Percentiles rank a stretch among this genome's conserved stretches.
Conservation (phyloP, 2,113 vertebrate genomes). For the Thunnus thynnus region DNA sequence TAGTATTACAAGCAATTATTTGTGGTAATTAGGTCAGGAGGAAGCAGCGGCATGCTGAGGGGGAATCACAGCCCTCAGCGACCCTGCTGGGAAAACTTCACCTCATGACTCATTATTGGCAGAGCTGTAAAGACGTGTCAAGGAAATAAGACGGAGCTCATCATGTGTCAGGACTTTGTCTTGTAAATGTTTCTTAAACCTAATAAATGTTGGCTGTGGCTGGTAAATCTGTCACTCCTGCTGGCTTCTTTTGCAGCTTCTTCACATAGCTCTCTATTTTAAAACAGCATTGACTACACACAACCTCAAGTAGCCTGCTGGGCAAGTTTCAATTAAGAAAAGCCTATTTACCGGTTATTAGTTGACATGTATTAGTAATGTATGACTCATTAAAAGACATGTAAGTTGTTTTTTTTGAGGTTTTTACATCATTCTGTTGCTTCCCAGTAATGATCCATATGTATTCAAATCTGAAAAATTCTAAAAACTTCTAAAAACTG, state of each 20-base stretch:
- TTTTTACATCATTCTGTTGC: too few species aligned
- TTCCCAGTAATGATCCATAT: too few species aligned
- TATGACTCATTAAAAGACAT: conserved; percentile 21
- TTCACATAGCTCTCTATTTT: conserved; percentile 3
- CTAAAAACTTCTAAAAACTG: too few species aligned
- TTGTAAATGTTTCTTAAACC: conserved; percentile 24
- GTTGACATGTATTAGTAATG: conserved; percentile 26
- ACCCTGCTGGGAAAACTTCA: conserved; percentile 44
- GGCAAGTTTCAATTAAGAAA: conserved; percentile 47
- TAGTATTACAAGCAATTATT: conserved; percentile 65
- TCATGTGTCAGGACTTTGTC: conserved; percentile 29
- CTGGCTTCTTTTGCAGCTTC: conserved; percentile 4
- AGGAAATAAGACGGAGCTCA: conserved; percentile 12
- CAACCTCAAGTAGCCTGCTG: conserved; percentile 3
- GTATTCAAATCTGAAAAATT: too few species aligned
- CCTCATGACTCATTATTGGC: conserved; percentile 42
- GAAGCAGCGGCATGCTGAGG: conserved; percentile 48
- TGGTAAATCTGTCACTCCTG: conserved; percentile 20
- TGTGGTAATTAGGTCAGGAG: conserved; percentile 68
- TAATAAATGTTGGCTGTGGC: conserved; percentile 12
- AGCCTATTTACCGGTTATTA: conserved; percentile 56
- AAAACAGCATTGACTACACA: neutral
- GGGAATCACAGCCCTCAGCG: conserved; percentile 45
- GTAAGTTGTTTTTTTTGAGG: too few species aligned
- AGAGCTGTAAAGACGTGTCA: conserved; percentile 14